Base-by-base conservation (phyloP, 2,113 vertebrate species). In the human region DNA sequence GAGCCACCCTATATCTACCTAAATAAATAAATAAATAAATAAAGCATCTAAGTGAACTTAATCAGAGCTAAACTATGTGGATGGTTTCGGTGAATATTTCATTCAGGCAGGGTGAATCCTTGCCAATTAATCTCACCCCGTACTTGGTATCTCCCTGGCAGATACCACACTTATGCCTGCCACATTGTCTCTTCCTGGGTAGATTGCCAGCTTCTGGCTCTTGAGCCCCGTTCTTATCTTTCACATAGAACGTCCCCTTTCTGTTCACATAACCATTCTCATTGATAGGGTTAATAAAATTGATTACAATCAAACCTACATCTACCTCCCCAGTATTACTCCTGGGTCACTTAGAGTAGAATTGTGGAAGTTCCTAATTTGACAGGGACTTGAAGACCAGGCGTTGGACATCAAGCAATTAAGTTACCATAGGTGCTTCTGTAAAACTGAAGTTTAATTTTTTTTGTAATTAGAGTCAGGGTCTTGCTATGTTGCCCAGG, bases 401-500 rank as follows among this genome's bases (percentile, higher is more conserved):
- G 16, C 70, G 0, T 80, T 73, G 32, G 30, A 48, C 55, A 61
- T 84, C 18, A 68, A 73, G 43, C 27, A 17, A 16, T 88, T 97
- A 94, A 90, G 17, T 75, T 88, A 93, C 7, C 92, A 55, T 79
- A 89, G 30, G 17, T 27, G 20, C 40, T 89, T 97, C 66, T 86
- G 8, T 97, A 89, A 80, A 96, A 81, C 35, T 72, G 66, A 64
- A 68, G 13, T 64, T 10, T 30, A 64, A 30, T 32, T 16, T 32
- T 68, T 66, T 68, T 68, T 32, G 16, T 35, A 35, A 35, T 66
- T 35, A 66, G 66, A 68, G 32, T 35, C 66, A 35, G 66, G 27
- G 66, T 35, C 32, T 68, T 35, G 7, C 66, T 35, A 7, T 35
- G 32, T 68, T 68, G 6, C 14, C 32, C 30, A 68, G 66, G 32